A percentile compares a stretch with the other conserved stretches of the same genome.
phyloP scores from a whole-genome alignment of 2,888 invertebrate species.

The Amorpha juglandis region DNA sequence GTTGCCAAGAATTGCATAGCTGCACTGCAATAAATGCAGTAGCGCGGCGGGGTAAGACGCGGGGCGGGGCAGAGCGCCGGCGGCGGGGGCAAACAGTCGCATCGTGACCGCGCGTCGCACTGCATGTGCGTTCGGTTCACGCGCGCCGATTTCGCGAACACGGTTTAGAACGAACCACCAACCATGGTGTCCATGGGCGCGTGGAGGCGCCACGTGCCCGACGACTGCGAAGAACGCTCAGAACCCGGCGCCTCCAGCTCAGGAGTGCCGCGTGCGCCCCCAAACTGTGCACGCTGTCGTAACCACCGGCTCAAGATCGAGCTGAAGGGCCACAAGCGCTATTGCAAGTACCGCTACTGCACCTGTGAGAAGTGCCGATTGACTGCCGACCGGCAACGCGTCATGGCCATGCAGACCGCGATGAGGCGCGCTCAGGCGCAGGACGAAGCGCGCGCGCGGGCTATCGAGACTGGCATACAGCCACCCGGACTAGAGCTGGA shows the following conservation, averaged over 20 bases:
- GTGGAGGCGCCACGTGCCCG: conserved; percentile 79
- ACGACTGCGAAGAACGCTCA: conserved; percentile 78
- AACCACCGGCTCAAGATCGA: conserved; percentile 95
- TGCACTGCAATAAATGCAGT: conserved; percentile 76
- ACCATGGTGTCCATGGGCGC: conserved; percentile 78
- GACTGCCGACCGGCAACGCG: conserved; percentile 93
- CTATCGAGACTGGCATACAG: conserved; percentile 70
- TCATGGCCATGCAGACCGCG: conserved; percentile 95
- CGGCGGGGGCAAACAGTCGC: conserved; percentile 70
- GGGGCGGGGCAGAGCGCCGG: conserved; percentile 57
- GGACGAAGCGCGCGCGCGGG: conserved; percentile 88
- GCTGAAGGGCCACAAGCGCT: conserved; percentile 96
- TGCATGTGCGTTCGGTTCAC: conserved; percentile 51
- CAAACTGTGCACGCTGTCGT: conserved; percentile 96
- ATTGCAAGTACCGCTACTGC: conserved; percentile 94
- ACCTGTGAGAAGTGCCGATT: conserved; percentile 93
- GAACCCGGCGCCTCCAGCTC: conserved; percentile 82
- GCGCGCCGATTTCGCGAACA: conserved; percentile 74
- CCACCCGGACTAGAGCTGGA: conserved; percentile 73
- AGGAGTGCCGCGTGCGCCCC: conserved; percentile 90
- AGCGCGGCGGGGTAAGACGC: conserved; percentile 56
- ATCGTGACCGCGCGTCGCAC: conserved; percentile 74
- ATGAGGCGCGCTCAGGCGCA: conserved; percentile 92
- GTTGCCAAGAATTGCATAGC: conserved; percentile 47
- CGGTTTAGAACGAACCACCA: conserved; percentile 54